Evolutionary conservation across 2,113 vertebrate genomes (phyloP), one percentile per base, ranked within the genome.

Genomic region (Candoia aspera): DNA sequence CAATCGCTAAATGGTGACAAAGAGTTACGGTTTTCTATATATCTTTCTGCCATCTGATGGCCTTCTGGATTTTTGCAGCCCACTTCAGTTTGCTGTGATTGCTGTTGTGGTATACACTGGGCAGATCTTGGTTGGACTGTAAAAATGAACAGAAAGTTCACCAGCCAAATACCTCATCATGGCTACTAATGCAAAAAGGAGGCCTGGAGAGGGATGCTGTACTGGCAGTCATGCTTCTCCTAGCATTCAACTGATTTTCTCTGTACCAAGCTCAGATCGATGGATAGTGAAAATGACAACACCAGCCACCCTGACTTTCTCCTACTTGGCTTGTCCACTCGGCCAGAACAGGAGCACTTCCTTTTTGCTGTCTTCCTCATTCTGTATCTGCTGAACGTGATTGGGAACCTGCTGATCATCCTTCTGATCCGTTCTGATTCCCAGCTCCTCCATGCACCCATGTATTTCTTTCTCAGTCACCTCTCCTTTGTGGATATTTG

Each of bases 261-360:
- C 29, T 90, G n/a, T n/a, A 12, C 37, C 24, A 37, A 5, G 1
- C 33, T 58, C 37, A 88, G 68, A 17, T 3, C 55, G 33, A 96
- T 95, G 95, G 94, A 89, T 11, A 55, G 4, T 33, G 93, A 42
- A 79, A 96, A 95, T 46, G 90, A 88, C 84, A 95, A 8, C 33
- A 79, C 95, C 90, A 84, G 93, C 46, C 64, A 92, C 83, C 93
- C 92, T 33, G 95, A 96, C 54, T 96, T 97, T 91, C 21, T 97
- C 33, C 92, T 97, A 53, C 1, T 96, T 86, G 96, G 96, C 1
- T 93, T 97, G 23, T 94, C 95, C n/a, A 93, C 23, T 29, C 21
- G 11, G 87, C 89, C 83, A 60, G 96, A 94, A 57, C 87, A 94
- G 6, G 94, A 95, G 19, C 93, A 62, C 62, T 37, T 94, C 68